Percentiles rank a stretch among this genome's conserved stretches.
Evolutionary conservation across 64 coral and sea anemone genomes (phyloP).

Genomic region (Anthopleura sola): DNA sequence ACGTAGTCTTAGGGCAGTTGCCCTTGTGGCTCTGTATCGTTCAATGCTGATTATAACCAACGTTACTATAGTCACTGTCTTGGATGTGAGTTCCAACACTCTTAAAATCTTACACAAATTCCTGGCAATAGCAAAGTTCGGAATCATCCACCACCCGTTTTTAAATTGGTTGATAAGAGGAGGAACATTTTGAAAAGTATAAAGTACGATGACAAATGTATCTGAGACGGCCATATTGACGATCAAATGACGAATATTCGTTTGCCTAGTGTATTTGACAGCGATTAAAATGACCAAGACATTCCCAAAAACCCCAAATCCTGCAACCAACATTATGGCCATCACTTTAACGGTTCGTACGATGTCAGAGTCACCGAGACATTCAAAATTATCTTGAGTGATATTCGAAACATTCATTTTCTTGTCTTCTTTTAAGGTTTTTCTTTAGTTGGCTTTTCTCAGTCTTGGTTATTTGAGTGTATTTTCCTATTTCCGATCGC

Average conservation of each 20-base stretch:
- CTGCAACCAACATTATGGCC: background rate
- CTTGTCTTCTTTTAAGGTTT: no score
- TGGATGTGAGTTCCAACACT: background rate
- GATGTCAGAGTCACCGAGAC: background rate
- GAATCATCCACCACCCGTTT: background rate
- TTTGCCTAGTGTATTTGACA: background rate
- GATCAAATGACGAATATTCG: background rate
- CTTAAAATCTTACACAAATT: background rate
- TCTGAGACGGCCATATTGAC: background rate
- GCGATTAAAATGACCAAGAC: background rate
- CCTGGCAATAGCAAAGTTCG: background rate
- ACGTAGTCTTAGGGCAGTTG: background rate
- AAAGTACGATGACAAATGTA: background rate
- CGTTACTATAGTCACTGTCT: background rate
- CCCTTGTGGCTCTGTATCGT: background rate
- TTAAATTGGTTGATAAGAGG: background rate
- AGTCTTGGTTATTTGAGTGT: no score
- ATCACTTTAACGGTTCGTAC: background rate
- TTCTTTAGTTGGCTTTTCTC: no score
- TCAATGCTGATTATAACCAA: constrained; percentile 1
- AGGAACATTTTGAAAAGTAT: background rate
- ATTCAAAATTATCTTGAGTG: background rate
- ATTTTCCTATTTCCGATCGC: no score
- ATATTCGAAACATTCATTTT: background rate
- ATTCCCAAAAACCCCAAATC: no score